Base-by-base conservation (phyloP, 2,113 vertebrate genomes). In the Lanius ludovicianus region DNA sequence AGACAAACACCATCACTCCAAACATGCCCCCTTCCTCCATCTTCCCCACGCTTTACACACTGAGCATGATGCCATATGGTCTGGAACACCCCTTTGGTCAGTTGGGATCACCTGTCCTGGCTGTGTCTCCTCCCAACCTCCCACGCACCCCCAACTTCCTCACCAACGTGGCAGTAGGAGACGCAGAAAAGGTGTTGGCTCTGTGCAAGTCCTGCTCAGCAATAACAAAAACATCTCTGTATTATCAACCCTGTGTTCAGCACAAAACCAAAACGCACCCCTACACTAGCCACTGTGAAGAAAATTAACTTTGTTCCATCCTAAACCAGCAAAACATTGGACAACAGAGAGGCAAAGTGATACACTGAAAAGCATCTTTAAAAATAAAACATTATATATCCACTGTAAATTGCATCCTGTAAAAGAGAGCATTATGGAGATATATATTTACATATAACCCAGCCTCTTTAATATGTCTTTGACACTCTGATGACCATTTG, bases 121-220 rank as follows among this genome's bases (percentile, higher is more conserved):
- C 28, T 75, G 16, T 46, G 46, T 8, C 33, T 46, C 11, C 20
- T 60, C 11, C 16, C 39, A 41, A 0, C 8, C 13, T 55, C 41
- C n/a, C 33, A 3, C 25, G 13, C 5, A 52, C 8, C 1, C 35
- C 3, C 30, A 60, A 1, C 6, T 11, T 42, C 17, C 18, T 42
- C 0, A 0, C 30, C 8, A 41, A 7, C 0, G 0, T 15, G 13
- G 35, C 25, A 23, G n/a, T 2, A 13, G 0, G 1, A 31, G 6
- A 83, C 31, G 14, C 16, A 47, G 70, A 13, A 53, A n/a, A 62
- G 2, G 2, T 41, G n/a, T 55, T 55, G 31, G 6, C 4, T 65
- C 37, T 44, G 22, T 50, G 8, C 2, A 19, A 37, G 3, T 4
- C 10, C 15, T 44, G n/a, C 6, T 27, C 47, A 33, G 17, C 9